phyloP scores from a whole-genome alignment of 2,797 vertebrate genomes.

The Sebastes hubbsi region DNA sequence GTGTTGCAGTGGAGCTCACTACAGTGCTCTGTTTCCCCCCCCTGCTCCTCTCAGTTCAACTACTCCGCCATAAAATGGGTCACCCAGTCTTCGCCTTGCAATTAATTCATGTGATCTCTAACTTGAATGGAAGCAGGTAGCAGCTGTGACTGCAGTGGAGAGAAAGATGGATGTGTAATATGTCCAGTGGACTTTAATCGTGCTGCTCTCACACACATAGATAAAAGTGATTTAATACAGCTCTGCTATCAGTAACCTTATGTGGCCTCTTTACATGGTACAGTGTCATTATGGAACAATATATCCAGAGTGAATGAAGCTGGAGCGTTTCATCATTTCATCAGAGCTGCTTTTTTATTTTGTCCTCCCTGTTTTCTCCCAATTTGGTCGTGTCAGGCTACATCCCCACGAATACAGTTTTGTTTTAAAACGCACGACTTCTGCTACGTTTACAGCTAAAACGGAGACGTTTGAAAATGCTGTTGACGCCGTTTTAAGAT shows the following conservation, averaged over 20 bases:
- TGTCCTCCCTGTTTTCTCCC: neutral
- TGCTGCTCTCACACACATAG: neutral
- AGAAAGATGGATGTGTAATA: neutral
- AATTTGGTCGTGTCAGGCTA: neutral
- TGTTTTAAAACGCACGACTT: too few relatives aligned
- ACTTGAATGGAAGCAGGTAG: slow-evolving; percentile 31
- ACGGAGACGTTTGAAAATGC: too few relatives aligned
- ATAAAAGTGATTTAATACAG: neutral
- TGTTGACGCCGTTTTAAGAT: too few relatives aligned
- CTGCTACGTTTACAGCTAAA: too few relatives aligned
- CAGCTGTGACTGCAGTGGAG: slow-evolving; percentile 40
- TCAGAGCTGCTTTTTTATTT: neutral
- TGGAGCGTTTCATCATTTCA: neutral
- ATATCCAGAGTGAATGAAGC: neutral
- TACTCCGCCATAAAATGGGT: slow-evolving; percentile 63
- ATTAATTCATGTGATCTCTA: slow-evolving; percentile 68
- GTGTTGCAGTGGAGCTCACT: neutral
- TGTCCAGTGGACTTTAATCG: slow-evolving; percentile 18
- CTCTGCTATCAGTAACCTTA: neutral
- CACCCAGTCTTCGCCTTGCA: slow-evolving; percentile 58
- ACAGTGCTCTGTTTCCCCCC: neutral
- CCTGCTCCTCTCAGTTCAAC: slow-evolving; percentile 36
- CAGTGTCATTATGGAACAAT: neutral
- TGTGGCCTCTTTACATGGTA: neutral
- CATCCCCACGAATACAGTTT: accelerated